Percentiles rank a stretch among this genome's conserved stretches.
Conservation (phyloP, 2,113 vertebrate genomes). For the Fukomys damarensis region DNA sequence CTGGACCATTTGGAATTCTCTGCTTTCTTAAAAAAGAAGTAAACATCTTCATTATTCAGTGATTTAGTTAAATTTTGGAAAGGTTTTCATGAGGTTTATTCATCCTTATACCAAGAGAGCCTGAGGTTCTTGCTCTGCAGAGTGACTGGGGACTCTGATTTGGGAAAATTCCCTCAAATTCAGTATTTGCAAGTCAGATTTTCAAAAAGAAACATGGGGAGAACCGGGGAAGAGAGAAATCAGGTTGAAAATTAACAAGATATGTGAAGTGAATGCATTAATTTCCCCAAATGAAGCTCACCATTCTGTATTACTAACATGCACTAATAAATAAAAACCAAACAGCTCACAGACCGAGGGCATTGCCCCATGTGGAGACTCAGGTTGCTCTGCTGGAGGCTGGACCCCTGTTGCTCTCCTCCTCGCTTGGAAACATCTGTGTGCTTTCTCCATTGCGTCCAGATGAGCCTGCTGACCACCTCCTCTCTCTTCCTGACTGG, state of each 20-base stretch:
- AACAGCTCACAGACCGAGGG: neutral
- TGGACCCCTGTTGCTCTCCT: accelerated
- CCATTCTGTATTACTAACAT: neutral
- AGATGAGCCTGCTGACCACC: neutral
- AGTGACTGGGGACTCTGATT: neutral
- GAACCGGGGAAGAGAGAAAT: neutral
- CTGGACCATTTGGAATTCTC: neutral
- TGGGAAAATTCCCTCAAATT: neutral
- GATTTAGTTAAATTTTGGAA: slow-evolving; percentile 25
- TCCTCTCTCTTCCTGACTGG: neutral
- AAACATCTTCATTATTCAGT: neutral
- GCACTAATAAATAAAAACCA: neutral
- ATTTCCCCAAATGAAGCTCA: neutral
- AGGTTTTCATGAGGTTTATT: neutral
- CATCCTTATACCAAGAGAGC: neutral
- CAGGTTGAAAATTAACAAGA: neutral
- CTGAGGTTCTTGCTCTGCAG: neutral
- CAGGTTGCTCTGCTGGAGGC: neutral
- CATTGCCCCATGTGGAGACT: neutral
- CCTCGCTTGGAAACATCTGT: neutral
- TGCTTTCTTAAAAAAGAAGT: neutral
- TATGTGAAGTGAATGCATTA: neutral
- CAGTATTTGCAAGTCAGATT: neutral
- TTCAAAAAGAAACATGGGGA: neutral
- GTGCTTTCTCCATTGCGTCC: neutral